Evolutionary conservation across 53 echinoderm and acorn worm species (phyloP), one percentile per base, ranked within the genome.

Genomic region (Pentamera pediparva): DNA sequence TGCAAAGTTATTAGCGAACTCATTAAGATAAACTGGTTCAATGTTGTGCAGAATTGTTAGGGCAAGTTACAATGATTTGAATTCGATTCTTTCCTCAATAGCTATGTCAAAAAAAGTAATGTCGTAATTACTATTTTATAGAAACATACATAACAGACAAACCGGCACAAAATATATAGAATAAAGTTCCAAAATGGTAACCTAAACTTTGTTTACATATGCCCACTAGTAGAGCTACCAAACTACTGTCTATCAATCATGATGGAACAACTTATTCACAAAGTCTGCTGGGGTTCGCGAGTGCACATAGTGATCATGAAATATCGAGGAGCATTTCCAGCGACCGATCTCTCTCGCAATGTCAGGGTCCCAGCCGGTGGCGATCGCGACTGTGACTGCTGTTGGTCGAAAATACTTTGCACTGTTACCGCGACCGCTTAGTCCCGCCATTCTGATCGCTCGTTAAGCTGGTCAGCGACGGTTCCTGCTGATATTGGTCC

Each of bases 231-330:
- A 41, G 43, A 41, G 43, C 43, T 10, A 41, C 9, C 9, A 41
- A 15, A 15, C 15, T 41, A 41, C 9, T 15, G 9, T 10, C 9
- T 15, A 10, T 41, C 43, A 63, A 24, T 77, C 25, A 13, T 77
- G 24, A 29, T 51, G 35, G 69, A 79, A 79, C 52, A 78, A 22
- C 67, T 65, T 65, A 67, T 78, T 51, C 24, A 78, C 35, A 50
- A 50, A 50, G 8, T 50, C 22, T 19, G n/a, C 8, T 6, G 50
- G 50, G 3, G 50, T 50, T 22, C 22, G 18, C 18, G n/a, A 5
- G 20, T 74, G 56, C 26, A 74, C 54, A 53, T 74, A 74, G 21
- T 55, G 30, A 54, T 74, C 40, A 31, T 29, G 15, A 13, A 74
- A 74, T 2, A 74, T 56, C 35, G 47, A 34, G 7, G 21, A 34